Evolutionary conservation across 2,797 vertebrate species (phyloP).

Genomic region (Acipenser oxyrinchus): DNA sequence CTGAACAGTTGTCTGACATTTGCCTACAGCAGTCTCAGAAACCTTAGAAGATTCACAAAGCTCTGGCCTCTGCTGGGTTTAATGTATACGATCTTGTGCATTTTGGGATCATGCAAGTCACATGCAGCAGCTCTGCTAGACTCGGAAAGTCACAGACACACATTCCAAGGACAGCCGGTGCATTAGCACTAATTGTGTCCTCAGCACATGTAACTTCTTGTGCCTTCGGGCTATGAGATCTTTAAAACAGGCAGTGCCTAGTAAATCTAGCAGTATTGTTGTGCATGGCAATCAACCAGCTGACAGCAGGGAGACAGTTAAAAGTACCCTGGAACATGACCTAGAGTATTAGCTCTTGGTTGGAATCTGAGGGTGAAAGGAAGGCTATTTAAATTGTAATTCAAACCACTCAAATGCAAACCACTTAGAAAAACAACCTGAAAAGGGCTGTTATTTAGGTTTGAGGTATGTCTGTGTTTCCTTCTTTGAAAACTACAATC

Average conservation of each 20-base stretch:
- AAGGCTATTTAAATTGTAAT: slow-evolving; percentile 41
- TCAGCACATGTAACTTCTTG: slow-evolving; percentile 48
- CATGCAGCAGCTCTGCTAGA: slow-evolving; percentile 51
- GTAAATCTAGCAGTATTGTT: slow-evolving; percentile 20
- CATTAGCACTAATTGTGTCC: slow-evolving; percentile 54
- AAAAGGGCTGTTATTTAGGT: neutral
- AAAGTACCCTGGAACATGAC: slow-evolving; percentile 55
- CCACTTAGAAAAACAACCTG: slow-evolving; percentile 8
- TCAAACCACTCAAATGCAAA: slow-evolving; percentile 40
- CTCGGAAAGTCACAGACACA: slow-evolving; percentile 46
- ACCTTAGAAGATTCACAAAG: slow-evolving; percentile 47
- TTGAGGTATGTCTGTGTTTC: neutral
- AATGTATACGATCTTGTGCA: too few relatives aligned
- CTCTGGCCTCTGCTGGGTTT: too few relatives aligned
- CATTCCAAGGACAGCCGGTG: slow-evolving; percentile 64
- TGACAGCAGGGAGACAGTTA: slow-evolving; percentile 58
- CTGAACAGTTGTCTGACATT: slow-evolving; percentile 29
- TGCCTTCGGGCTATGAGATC: slow-evolving; percentile 44
- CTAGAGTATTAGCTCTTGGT: slow-evolving; percentile 48
- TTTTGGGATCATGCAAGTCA: too few relatives aligned
- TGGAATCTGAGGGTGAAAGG: slow-evolving; percentile 38
- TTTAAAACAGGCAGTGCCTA: slow-evolving; percentile 16
- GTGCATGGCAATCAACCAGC: slow-evolving; percentile 49
- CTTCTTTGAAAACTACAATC: slow-evolving; percentile 3
- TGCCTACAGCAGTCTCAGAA: slow-evolving; percentile 16